Conservation (phyloP, 2,888 invertebrate genomes). For the Alentia gelatinosa region DNA sequence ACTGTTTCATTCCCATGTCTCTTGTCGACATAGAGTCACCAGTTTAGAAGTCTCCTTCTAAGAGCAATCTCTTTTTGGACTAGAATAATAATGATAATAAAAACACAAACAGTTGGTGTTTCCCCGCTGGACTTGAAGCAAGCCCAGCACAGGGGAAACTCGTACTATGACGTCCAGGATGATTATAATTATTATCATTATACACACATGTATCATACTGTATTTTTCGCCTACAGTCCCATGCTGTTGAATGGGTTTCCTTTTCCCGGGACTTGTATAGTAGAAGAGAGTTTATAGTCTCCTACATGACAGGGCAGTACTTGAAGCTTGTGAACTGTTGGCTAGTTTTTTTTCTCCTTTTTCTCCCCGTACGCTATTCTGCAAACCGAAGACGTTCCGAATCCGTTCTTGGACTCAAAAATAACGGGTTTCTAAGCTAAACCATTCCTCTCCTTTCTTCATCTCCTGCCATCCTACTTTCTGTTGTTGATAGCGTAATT, state of each 20-base stretch:
- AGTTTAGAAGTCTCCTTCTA: not conserved
- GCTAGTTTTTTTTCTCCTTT: slow-evolving; percentile 4
- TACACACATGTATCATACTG: slow-evolving; percentile 38
- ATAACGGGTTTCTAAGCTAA: not conserved
- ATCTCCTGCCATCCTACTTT: not conserved
- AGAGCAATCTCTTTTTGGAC: slow-evolving; percentile 42
- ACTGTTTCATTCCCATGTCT: not conserved
- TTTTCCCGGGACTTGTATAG: slow-evolving; percentile 46
- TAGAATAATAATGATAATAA: not conserved
- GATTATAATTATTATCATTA: slow-evolving; percentile 21
- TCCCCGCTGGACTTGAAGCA: not conserved
- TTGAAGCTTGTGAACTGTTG: slow-evolving; percentile 43
- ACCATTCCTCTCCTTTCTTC: not conserved
- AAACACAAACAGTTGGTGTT: not conserved
- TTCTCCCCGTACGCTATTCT: not conserved
- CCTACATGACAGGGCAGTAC: not conserved
- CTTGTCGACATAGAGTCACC: not conserved
- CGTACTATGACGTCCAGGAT: slow-evolving; percentile 32
- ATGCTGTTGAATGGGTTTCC: slow-evolving; percentile 51
- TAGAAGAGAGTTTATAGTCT: not conserved
- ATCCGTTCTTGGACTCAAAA: not conserved
- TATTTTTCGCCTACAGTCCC: slow-evolving; percentile 37
- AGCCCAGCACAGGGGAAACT: not conserved
- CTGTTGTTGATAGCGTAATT: slow-evolving; percentile 12
- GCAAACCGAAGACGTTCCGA: no score